Base-by-base conservation (phyloP, 1,140 invertebrate genomes). In the Branchinecta lynchi region DNA sequence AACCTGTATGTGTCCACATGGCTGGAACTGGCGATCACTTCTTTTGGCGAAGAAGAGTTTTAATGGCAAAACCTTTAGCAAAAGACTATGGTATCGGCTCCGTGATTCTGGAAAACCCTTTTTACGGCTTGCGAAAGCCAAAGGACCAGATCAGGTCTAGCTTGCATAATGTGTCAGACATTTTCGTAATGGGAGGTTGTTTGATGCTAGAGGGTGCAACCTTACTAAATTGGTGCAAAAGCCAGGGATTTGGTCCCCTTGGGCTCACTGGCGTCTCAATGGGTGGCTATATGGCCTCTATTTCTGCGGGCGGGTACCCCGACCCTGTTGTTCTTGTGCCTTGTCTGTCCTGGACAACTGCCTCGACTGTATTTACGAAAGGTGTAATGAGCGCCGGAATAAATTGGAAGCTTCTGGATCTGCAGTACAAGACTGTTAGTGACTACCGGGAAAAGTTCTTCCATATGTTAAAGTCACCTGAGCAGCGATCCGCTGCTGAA, bases 171-270 rank as follows among this genome's bases (percentile, higher is more conserved):
- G 95, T 99, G 0, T 93, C 90, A 66, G 96, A 99, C 79, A 89
- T 99, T 75, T 98, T 99, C 84, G 91, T 99, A 67, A 99, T 99
- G 96, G 96, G 96, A 69, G 95, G 92, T 43, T 93, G 93, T 77
- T 80, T 99, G 66, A 92, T 98, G 60, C 81, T 97, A 71, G 96
- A 99, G 81, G 89, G 89, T 8, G 80, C 96, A 69, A 93, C 90
- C 32, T 81, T 99, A 67, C 84, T 98, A 66, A 87, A 94, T 79
- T 98, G 93, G 93, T 93, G 91, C 76, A 89, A 94, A 79, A 81
- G 85, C 68, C 84, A 90, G 76, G 88, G 88, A 21, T 90, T 88
- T 77, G 92, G 92, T 10, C 95, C 96, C 0, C 81, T 98, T 7
- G 93, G 92, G 66, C 82, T 98, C 8, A 93, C 92, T 21, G 96